Base-by-base conservation (phyloP, 2,113 vertebrate species). In the Tetrao urogallus region DNA sequence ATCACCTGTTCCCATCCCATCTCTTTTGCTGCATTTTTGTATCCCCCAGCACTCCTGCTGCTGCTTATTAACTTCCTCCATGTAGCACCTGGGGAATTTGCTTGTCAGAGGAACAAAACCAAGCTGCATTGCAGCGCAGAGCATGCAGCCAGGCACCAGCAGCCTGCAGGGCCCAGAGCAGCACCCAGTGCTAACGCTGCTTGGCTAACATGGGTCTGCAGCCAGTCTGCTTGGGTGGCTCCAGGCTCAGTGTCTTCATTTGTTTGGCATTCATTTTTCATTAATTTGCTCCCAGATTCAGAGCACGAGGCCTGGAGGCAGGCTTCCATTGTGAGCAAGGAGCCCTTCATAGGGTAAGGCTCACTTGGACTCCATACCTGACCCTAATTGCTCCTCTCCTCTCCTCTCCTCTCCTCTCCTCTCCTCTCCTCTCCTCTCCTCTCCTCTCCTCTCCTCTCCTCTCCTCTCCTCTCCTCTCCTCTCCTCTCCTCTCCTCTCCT, bases 21-120 rank as follows among this genome's bases (percentile, higher is more conserved):
- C 54, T 63, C 36, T 13, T 2, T 58, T 60, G 63, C 63, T 66
- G 45, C 1, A 3, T 79, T 84, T 73, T 71, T 91, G 87, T 87
- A 74, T 89, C 91, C 75, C 75, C 96, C 14, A 1, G 65, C 54
- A 86, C 70, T 86, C 63, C 70, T 72, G 73, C 80, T 92, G 73
- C 36, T 65, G 84, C 90, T 93, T 93, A 94, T 95, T 85, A 92
- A 85, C 87, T 67, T 73, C 63, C 72, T 74, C 67, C 79, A 64
- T 4, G 0, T 87, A 72, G 92, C 82, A 91, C 76, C 89, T 80
- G 83, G 91, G 94, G 91, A 73, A 89, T 90, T 95, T 60, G 50
- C 79, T 92, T 66, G 43, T 21, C 86, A 92, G 42, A 74, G 89
- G 89, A 67, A 82, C 84, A 71, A 86, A 88, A 82, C 58, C 78